These are phyloP conservation scores for Xiphophorus maculatus DNA, from an alignment of 2,113 vertebrate genomes.

Conservation along the genomic window DNA sequence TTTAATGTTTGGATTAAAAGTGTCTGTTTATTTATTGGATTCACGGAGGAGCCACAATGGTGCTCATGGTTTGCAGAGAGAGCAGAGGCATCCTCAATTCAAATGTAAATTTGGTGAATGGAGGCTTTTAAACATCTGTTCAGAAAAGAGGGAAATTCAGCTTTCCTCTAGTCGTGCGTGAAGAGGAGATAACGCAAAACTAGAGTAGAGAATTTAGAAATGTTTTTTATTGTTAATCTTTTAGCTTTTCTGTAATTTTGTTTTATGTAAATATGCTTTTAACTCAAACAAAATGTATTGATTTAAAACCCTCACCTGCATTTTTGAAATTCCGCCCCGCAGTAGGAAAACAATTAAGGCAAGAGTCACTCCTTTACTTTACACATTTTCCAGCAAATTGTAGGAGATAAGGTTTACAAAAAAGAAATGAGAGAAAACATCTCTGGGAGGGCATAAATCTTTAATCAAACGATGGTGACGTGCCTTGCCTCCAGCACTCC, in stretches of 20 bases:
- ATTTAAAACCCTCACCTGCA: slow-evolving; percentile 28
- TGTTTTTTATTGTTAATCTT: slow-evolving; percentile 4
- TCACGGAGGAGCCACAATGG: slow-evolving; percentile 18
- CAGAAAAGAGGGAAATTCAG: slow-evolving; percentile 43
- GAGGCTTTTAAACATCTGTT: slow-evolving; percentile 55
- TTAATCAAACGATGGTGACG: slow-evolving; percentile 77
- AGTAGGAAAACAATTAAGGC: slow-evolving; percentile 48
- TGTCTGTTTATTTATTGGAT: slow-evolving; percentile 34
- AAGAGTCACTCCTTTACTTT: slow-evolving; percentile 58
- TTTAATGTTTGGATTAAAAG: slow-evolving; percentile 33
- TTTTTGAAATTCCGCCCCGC: slow-evolving; percentile 20
- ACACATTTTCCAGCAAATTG: slow-evolving; percentile 59
- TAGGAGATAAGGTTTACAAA: slow-evolving; percentile 59
- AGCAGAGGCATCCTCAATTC: slow-evolving; percentile 45
- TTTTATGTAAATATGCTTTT: not conserved
- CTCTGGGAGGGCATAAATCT: slow-evolving; percentile 80
- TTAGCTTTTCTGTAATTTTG: not conserved
- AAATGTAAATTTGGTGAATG: slow-evolving; percentile 64
- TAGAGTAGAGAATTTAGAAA: slow-evolving; percentile 41
- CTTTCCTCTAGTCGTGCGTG: slow-evolving; percentile 45
- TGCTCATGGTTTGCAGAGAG: slow-evolving; percentile 40
- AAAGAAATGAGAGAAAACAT: slow-evolving; percentile 72
- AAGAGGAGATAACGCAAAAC: slow-evolving; percentile 44
- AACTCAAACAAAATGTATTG: slow-evolving; percentile 15
- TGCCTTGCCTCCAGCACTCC: slow-evolving; percentile 73